phyloP scores from a whole-genome alignment of 2,797 vertebrate genomes.

The Enteromius argenteus region DNA sequence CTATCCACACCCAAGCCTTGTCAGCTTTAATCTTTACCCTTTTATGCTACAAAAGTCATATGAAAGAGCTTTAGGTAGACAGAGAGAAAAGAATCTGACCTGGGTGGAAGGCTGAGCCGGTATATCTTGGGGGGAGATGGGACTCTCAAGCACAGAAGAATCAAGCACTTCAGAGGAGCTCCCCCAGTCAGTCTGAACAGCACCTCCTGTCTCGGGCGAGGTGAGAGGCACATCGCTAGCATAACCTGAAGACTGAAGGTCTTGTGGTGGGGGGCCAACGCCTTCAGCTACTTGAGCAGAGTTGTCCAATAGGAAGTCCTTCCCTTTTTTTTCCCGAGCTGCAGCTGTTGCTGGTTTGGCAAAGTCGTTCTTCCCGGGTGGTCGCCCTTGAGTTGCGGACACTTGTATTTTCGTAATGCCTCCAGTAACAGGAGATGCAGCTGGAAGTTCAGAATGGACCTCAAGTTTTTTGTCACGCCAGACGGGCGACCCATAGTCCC shows the following conservation, averaged over 20 bases:
- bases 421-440: slow-evolving; percentile 60
- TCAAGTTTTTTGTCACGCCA: slow-evolving; percentile 71
- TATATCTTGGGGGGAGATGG: slow-evolving; percentile 71
- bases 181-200: slow-evolving; percentile 78
- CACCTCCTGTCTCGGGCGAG: slow-evolving; percentile 77
- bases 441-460: slow-evolving; percentile 63
- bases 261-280: slow-evolving; percentile 50
- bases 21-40: slow-evolving; percentile 3
- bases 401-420: slow-evolving; percentile 72
- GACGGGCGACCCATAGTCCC: slow-evolving; percentile 75
- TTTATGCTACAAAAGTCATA: not conserved
- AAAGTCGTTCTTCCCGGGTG: not conserved
- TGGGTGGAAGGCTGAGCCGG: slow-evolving; percentile 65
- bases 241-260: slow-evolving; percentile 73
- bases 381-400: slow-evolving; percentile 39
- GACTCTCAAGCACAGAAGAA: slow-evolving; percentile 76
- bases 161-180: slow-evolving; percentile 80
- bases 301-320: slow-evolving; percentile 64
- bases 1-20: not conserved
- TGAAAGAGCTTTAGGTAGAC: slow-evolving; percentile 5
- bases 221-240: slow-evolving; percentile 80
- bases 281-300: slow-evolving; percentile 50
- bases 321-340: slow-evolving; percentile 12
- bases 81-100: slow-evolving; percentile 69
- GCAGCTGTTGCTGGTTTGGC: slow-evolving; percentile 32